Evolutionary conservation across 2,113 vertebrate genomes (phyloP).

Genomic region (Pristiophorus japonicus): DNA sequence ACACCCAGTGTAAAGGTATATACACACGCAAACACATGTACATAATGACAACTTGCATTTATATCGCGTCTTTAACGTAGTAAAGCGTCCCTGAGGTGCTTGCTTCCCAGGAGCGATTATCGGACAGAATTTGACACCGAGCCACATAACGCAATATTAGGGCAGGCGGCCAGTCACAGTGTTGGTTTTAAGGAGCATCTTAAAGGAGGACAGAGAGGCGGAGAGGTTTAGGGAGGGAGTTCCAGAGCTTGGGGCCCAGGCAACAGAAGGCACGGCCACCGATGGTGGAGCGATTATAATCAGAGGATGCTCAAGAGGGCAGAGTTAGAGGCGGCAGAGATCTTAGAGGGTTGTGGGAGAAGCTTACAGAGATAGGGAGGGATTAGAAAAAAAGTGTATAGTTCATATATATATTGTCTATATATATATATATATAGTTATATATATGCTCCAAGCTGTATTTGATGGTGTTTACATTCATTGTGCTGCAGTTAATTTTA

Average conservation of each 20-base stretch:
- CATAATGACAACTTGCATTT: background rate
- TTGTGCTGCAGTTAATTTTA: background rate
- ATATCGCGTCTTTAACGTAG: background rate
- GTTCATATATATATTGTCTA: background rate
- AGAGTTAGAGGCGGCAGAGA: background rate
- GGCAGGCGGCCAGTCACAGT: background rate
- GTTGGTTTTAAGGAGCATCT: background rate
- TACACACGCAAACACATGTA: background rate
- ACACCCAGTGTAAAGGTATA: too few relatives aligned
- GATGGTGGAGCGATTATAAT: background rate
- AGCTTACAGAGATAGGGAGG: background rate
- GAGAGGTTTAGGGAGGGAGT: background rate
- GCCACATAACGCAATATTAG: background rate
- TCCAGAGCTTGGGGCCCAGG: background rate
- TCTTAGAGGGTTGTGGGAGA: background rate
- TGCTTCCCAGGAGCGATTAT: background rate
- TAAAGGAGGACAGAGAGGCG: background rate
- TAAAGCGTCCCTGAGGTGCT: background rate
- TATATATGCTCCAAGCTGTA: background rate
- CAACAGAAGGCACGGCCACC: background rate
- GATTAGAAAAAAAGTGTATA: background rate
- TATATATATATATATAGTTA: background rate
- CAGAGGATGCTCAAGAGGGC: background rate
- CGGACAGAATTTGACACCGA: background rate
- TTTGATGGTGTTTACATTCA: background rate